Evolutionary conservation across 2,113 vertebrate species (phyloP), one percentile per base, ranked within the genome.

Genomic region (Dissostichus mawsoni): DNA sequence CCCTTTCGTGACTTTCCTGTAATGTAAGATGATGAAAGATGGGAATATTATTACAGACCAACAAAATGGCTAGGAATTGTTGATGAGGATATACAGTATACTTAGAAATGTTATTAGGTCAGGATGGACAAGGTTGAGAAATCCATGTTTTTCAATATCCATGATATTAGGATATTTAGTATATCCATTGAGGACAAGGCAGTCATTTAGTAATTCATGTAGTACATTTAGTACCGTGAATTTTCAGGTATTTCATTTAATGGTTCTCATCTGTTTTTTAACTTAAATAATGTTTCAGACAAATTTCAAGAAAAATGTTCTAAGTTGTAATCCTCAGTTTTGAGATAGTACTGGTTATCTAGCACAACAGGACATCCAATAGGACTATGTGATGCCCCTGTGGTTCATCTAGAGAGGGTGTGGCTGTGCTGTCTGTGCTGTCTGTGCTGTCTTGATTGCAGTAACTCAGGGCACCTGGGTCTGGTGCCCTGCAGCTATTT

Each of bases 21-120:
- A 70, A 56, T 72, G 57, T 68, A 53, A 75, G 71, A 86, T 45
- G 70, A 79, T 63, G 58, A 72, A 74, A 69, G 63, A 59, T 14
- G 51, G 59, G 41, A 20, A 53, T 23, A 64, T 48, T 69, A 41
- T 51, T 41, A 59, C 62, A 72, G 44, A 48, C 41, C 44, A 51
- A 55, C 58, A 51, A 0, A 52, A 13, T 12, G 50, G 65, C 33
- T 4, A 5, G 2, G 18, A 50, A 41, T 25, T 33, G n/a, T 23
- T 18, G 53, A 48, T 51, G 63, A 69, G 17, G n/a, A 18, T 8
- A 29, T 2, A 67, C 23, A 61, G n/a, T 20, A 29, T 58, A 18
- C 11, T 66, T 8, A 52, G 29, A 70, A 47, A 47, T 33, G 53
- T 5, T 14, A 47, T 58, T 51, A 16, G 57, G 18, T 17, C 47